Evolutionary conservation across 2,113 vertebrate species (phyloP).

Genomic region (Aldabrachelys gigantea): DNA sequence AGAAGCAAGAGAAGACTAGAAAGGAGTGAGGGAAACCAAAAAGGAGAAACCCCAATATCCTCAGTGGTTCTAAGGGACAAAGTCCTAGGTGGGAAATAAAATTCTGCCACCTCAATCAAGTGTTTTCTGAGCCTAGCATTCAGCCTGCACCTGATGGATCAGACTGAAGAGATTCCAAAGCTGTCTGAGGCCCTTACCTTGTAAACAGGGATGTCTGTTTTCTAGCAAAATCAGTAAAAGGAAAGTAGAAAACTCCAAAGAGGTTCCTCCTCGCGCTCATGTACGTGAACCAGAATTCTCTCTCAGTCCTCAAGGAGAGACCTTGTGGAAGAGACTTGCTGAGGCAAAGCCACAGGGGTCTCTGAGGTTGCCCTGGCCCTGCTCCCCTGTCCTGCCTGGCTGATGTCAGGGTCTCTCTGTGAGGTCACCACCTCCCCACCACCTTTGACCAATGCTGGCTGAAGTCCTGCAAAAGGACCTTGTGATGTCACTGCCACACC

Average conservation of each 20-base stretch:
- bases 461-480: too few species aligned
- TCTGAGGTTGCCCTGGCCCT: background rate
- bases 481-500: background rate
- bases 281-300: background rate
- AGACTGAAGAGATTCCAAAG: background rate
- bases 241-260: background rate
- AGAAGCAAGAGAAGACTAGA: background rate
- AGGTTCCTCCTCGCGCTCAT: background rate
- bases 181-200: background rate
- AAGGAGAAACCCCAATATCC: background rate
- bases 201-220: too few species aligned
- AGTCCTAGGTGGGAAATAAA: background rate
- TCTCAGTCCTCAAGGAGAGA: background rate
- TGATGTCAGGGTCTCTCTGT: background rate
- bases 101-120: background rate
- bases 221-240: too few species aligned
- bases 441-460: too few species aligned
- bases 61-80: background rate
- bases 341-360: background rate
- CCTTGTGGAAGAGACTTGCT: background rate
- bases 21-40: background rate
- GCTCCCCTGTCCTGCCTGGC: background rate
- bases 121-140: background rate
- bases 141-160: background rate
- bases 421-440: too few species aligned